Percentiles rank a stretch among this genome's conserved stretches.
phyloP scores from a whole-genome alignment of 2,797 vertebrate species.

The Ataeniobius toweri region DNA sequence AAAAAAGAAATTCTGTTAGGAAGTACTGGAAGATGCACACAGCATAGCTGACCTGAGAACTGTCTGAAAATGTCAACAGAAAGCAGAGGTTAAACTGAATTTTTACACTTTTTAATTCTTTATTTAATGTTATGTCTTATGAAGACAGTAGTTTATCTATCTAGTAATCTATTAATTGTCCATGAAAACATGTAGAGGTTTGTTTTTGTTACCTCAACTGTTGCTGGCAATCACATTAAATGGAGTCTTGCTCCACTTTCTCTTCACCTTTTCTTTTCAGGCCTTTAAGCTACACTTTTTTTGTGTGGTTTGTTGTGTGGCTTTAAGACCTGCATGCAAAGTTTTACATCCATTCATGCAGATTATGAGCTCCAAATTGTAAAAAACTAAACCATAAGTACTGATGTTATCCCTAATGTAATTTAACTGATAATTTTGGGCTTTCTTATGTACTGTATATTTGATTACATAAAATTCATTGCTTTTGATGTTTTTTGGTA shows the following conservation, averaged over 20 bases:
- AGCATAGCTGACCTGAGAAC: not conserved
- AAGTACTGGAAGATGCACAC: slow-evolving; percentile 4
- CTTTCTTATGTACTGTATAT: too few relatives aligned
- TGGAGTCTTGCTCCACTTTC: not conserved
- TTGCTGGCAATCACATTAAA: not conserved
- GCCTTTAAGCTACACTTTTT: not conserved
- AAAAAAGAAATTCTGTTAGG: slow-evolving; percentile 16
- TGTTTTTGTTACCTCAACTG: not conserved
- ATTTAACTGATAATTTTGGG: too few relatives aligned
- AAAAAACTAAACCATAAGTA: not conserved
- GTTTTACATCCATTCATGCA: not conserved
- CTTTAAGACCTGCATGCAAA: not conserved
- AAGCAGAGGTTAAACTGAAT: not conserved
- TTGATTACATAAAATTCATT: too few relatives aligned
- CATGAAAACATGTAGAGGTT: not conserved
- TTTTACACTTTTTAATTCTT: not conserved
- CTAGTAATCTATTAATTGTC: not conserved
- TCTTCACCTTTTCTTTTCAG: not conserved
- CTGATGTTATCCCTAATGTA: not conserved
- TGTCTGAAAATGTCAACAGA: not conserved
- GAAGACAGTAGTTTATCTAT: not conserved
- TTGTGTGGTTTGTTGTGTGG: not conserved
- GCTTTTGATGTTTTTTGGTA: too few relatives aligned
- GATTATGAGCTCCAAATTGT: not conserved
- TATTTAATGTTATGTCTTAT: not conserved